Evolutionary conservation across 64 coral and sea anemone species (phyloP).

Genomic region (Montipora sp.): DNA sequence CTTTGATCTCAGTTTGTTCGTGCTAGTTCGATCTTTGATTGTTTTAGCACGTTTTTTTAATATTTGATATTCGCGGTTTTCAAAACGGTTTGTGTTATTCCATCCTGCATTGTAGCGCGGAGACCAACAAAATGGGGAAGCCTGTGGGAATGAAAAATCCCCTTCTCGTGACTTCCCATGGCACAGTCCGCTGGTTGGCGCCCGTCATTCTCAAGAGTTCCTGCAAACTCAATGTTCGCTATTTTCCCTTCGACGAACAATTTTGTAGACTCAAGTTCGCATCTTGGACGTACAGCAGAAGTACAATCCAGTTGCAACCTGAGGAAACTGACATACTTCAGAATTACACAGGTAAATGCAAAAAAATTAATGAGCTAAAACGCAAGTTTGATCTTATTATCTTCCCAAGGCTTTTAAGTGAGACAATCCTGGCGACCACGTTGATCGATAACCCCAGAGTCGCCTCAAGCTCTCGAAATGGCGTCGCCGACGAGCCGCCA

Average conservation of each 20-base stretch:
- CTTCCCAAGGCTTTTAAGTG: no score
- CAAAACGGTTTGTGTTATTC: no score
- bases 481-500: background rate
- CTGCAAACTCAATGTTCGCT: constrained; percentile 86
- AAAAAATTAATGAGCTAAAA: background rate
- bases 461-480: no score
- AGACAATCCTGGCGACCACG: no score
- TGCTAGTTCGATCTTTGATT: no score
- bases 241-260: constrained; percentile 97
- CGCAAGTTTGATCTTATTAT: no score
- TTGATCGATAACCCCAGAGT: no score
- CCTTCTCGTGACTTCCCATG: constrained; percentile 72
- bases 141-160: constrained; percentile 73
- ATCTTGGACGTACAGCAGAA: constrained; percentile 83
- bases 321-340: constrained; percentile 56
- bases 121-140: constrained; percentile 76
- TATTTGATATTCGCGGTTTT: no score
- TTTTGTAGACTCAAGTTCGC: constrained; percentile 85
- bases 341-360: constrained; percentile 84
- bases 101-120: constrained; percentile 55
- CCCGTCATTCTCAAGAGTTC: constrained; percentile 87
- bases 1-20: no score
- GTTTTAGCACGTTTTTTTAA: no score
- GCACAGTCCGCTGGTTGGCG: constrained; percentile 87
- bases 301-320: constrained; percentile 44